Percentiles rank a stretch among this genome's conserved stretches.
These are phyloP conservation scores for Anticlea derivata DNA, from an alignment of 2,888 invertebrate species.

Conservation along the genomic window DNA sequence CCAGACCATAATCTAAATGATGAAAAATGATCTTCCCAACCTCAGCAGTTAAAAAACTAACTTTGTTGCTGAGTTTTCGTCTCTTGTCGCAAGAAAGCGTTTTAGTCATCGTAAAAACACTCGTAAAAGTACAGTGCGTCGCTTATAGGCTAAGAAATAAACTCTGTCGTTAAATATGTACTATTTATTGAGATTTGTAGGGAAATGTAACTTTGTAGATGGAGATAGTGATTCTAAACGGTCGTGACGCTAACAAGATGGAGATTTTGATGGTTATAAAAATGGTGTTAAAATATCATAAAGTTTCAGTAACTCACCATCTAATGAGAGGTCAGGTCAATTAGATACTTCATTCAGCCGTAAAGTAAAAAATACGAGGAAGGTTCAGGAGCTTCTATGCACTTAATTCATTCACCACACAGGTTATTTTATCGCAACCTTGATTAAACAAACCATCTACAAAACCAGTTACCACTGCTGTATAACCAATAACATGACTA, in stretches of 20 bases:
- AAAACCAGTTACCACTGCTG: not conserved
- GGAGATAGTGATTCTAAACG: constrained; percentile 19
- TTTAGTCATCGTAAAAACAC: constrained; percentile 41
- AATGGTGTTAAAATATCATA: constrained; percentile 14
- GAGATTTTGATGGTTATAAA: constrained; percentile 16
- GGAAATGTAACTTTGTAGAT: constrained; percentile 27
- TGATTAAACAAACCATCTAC: too few species aligned
- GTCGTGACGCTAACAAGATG: not conserved
- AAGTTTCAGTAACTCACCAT: constrained; percentile 8
- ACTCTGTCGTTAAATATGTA: constrained; percentile 50
- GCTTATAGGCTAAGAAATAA: constrained; percentile 41
- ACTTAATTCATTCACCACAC: too few species aligned
- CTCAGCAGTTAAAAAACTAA: not conserved
- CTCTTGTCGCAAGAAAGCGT: constrained; percentile 36
- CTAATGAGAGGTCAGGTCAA: constrained; percentile 5
- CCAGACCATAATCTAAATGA: too few species aligned
- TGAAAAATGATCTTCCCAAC: too few species aligned
- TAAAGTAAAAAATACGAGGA: too few species aligned
- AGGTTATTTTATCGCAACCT: too few species aligned
- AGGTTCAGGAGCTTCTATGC: too few species aligned
- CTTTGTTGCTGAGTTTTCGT: constrained; percentile 11
- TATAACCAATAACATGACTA: not conserved
- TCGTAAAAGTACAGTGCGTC: constrained; percentile 46
- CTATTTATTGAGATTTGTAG: constrained; percentile 29
- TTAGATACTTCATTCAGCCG: too few species aligned